phyloP scores from a whole-genome alignment of 2,888 invertebrate genomes.

The Brenthis ino region DNA sequence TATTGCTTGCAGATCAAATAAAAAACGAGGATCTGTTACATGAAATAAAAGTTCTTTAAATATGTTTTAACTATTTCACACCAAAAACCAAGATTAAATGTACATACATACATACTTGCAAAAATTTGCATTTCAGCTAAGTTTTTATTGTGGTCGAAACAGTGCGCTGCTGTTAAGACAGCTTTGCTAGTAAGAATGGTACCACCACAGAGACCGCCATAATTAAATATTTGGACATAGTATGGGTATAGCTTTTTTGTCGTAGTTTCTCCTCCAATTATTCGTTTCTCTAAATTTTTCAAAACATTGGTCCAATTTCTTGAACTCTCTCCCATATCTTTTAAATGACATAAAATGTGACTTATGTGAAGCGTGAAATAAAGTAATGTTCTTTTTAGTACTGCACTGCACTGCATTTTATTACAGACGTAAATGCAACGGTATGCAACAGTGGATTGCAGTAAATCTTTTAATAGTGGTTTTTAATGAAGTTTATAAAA shows the following conservation, averaged over 20 bases:
- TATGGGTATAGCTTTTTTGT: slow-evolving; percentile 45
- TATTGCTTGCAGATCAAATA: slow-evolving; percentile 41
- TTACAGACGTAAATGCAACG: slow-evolving; percentile 27
- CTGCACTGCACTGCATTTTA: slow-evolving; percentile 36
- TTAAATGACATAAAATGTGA: slow-evolving; percentile 44
- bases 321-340: slow-evolving; percentile 46
- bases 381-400: slow-evolving; percentile 27
- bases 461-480: background rate
- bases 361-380: slow-evolving; percentile 26
- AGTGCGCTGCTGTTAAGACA: slow-evolving; percentile 55
- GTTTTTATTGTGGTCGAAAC: slow-evolving; percentile 50
- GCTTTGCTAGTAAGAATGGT: slow-evolving; percentile 48
- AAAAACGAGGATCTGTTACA: slow-evolving; percentile 47
- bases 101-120: slow-evolving; percentile 43
- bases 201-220: slow-evolving; percentile 50
- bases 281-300: slow-evolving; percentile 39
- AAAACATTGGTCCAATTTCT: slow-evolving; percentile 38
- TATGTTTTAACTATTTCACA: no score
- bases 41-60: background rate
- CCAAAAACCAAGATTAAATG: no score
- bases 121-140: slow-evolving; percentile 50
- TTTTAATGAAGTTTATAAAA: background rate
- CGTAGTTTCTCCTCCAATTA: slow-evolving; percentile 45
- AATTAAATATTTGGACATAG: slow-evolving; percentile 50
- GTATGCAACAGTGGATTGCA: background rate